Evolutionary conservation across 2,888 invertebrate genomes (phyloP).

Genomic region (Stenotaenia linearis): DNA sequence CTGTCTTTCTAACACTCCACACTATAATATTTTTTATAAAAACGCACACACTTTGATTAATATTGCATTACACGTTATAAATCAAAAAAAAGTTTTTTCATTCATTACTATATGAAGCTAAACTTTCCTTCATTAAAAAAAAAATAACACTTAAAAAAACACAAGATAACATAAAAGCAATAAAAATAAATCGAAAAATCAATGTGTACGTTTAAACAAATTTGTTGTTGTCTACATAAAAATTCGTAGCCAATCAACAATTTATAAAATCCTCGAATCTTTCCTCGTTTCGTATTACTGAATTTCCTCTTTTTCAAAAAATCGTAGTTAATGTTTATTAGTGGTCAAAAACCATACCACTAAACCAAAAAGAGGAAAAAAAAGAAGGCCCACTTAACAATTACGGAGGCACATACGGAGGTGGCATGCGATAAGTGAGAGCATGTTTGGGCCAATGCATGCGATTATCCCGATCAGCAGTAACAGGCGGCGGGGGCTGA

Average conservation of each 20-base stretch:
- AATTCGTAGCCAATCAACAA: not conserved
- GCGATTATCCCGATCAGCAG: constrained; percentile 63
- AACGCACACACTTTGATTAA: not conserved
- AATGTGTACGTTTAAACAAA: not conserved
- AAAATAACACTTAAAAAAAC: not conserved
- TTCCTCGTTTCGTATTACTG: not conserved
- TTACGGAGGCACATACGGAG: constrained; percentile 97
- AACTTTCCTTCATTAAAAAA: too few relatives aligned
- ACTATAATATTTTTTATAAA: not conserved
- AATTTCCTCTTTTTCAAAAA: not conserved
- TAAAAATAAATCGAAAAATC: not conserved
- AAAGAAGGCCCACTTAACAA: not conserved
- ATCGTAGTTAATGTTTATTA: too few relatives aligned
- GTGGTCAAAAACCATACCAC: too few relatives aligned
- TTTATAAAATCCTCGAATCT: not conserved
- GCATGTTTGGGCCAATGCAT: constrained; percentile 70
- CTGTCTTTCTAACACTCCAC: not conserved
- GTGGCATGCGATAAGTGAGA: constrained; percentile 89
- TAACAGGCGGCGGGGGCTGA: constrained; percentile 83
- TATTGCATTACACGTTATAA: not conserved
- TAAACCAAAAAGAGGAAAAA: not conserved
- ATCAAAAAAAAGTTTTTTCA: not conserved
- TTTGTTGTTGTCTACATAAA: not conserved
- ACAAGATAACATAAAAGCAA: not conserved
- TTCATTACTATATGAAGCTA: too few relatives aligned